Evolutionary conservation across 1,140 invertebrate genomes (phyloP), one percentile per base, ranked within the genome.

Genomic region (Argopecten irradians): DNA sequence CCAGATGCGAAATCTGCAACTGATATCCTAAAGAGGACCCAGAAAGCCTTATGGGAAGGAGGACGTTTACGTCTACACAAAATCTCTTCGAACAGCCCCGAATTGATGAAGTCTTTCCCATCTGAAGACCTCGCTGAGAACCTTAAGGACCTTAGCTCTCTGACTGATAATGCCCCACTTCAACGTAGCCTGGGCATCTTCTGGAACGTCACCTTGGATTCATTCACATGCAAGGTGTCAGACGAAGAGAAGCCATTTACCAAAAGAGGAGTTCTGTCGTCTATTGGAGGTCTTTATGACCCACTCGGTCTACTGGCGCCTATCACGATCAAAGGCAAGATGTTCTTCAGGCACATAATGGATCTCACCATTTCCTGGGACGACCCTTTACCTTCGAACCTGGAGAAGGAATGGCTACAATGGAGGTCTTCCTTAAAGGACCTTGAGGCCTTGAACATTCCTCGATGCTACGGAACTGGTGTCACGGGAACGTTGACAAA

Each of bases 401-500:
- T 55, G 0, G n/a, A 32, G 34, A 8, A 5, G 16, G 41, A 83
- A 87, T 92, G 91, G 92, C 28, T 71, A 0, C 19, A 83, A 0
- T 90, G 88, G 91, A 88, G 34, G 43, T 28, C 22, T n/a, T 90
- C 89, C 19, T 22, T 90, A 19, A 39, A 71, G 9, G 16, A 28
- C 3, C 34, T 91, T 0, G 39, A 87, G 28, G 16, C 32, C 1
- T 0, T 89, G n/a, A 16, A 55, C 19, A 84, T 90, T 8, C 91
- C 89, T 32, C n/a, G 89, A 13, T 36, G 32, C n/a, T 90, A 84
- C 19, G n/a, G 14, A 16, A 13, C 3, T 35, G 89, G 86, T n/a
- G 86, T 83, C 91, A 93, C 83, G 2, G 95, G 22, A 92, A 90
- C 84, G 95, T 95, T 88, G 94, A 94, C n/a, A 9, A 55, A 28